A percentile compares a stretch with the other conserved stretches of the same genome.
phyloP scores from a whole-genome alignment of 35 echinoderm and acorn worm species.

The Hemicentrotus pulcherrimus region DNA sequence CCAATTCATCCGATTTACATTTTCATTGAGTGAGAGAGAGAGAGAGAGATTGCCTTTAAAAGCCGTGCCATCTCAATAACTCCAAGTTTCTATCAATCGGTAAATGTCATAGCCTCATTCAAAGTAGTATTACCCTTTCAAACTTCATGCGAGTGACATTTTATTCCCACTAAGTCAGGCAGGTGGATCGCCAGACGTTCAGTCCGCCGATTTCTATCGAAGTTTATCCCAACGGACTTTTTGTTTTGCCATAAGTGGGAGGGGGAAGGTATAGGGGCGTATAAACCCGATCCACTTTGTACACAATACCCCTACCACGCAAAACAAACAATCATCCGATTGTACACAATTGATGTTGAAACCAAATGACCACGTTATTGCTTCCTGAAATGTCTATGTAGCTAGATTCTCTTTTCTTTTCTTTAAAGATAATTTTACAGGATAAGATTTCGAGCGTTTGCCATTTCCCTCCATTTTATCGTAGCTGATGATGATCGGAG shows the following conservation, averaged over 20 bases:
- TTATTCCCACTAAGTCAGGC: neutral
- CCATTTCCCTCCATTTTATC: too few relatives aligned
- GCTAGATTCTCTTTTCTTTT: too few relatives aligned
- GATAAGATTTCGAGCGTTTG: too few relatives aligned
- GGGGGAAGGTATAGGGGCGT: neutral
- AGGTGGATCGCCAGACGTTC: neutral
- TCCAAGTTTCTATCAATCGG: neutral
- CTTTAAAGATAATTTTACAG: too few relatives aligned
- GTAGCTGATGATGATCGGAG: too few relatives aligned
- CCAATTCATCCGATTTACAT: neutral
- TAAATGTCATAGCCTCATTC: neutral
- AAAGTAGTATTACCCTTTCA: slow-evolving; percentile 2
- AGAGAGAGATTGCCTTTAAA: neutral
- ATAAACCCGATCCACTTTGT: neutral
- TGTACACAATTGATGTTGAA: neutral
- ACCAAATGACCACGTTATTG: too few relatives aligned
- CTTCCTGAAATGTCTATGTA: too few relatives aligned
- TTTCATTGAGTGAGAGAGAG: neutral
- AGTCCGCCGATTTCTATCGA: neutral
- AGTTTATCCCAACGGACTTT: neutral
- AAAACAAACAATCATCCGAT: neutral
- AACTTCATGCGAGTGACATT: neutral
- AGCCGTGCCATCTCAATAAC: neutral
- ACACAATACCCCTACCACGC: neutral
- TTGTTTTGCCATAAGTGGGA: neutral